Percentiles rank a stretch among this genome's conserved stretches.
Evolutionary conservation across 2,888 invertebrate species (phyloP).

Genomic region (Ischnura elegans): DNA sequence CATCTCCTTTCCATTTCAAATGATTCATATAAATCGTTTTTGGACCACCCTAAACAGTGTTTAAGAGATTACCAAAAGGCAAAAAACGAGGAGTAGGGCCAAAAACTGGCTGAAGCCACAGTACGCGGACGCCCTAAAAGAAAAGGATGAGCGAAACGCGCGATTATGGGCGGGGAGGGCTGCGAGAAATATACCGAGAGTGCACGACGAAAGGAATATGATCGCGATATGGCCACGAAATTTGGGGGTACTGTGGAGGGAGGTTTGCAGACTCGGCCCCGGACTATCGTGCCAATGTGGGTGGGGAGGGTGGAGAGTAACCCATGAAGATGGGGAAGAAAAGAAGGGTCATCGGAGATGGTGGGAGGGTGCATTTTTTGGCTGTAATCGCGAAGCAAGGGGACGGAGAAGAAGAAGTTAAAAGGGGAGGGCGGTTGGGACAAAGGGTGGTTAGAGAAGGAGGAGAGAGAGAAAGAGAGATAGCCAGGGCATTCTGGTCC

Average conservation of each 20-base stretch:
- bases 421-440: background rate
- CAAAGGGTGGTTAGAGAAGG: background rate
- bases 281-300: background rate
- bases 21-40: no score
- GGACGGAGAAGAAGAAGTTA: no score
- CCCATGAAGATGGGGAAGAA: background rate
- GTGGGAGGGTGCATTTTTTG: constrained; percentile 14
- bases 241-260: no score
- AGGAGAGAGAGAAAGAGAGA: background rate
- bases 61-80: no score
- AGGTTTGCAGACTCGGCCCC: background rate
- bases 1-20: no score
- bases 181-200: background rate
- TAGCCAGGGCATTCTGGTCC: background rate
- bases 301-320: background rate
- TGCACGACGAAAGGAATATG: background rate
- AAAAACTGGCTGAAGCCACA: no score
- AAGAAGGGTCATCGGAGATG: background rate
- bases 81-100: no score
- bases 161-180: background rate
- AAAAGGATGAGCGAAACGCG: background rate
- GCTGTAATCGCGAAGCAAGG: constrained; percentile 17
- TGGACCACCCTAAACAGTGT: no score
- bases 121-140: no score
- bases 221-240: background rate